Percentiles rank a stretch among this genome's conserved stretches.
phyloP scores from a whole-genome alignment of 2,797 vertebrate genomes.

The Momotus momota region DNA sequence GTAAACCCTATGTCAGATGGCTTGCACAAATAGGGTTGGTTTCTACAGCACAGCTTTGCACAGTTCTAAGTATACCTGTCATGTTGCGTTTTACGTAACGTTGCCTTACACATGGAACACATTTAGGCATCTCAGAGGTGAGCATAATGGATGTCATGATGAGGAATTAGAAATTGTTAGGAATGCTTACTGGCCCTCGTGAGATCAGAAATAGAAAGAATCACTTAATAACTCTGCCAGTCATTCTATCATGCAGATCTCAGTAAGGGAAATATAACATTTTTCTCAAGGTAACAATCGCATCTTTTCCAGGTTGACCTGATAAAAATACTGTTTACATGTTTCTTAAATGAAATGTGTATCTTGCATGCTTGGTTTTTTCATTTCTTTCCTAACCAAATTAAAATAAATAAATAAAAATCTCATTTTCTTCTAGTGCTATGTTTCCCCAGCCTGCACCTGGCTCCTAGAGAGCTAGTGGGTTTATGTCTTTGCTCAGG shows the following conservation, averaged over 20 bases:
- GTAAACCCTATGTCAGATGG: neutral
- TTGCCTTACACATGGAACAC: neutral
- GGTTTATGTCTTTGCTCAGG: neutral
- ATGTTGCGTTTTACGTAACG: constrained; percentile 58
- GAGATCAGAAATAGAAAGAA: constrained; percentile 51
- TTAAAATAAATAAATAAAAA: too few species aligned
- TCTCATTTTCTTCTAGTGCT: constrained; percentile 25
- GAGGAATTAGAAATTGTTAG: constrained; percentile 61
- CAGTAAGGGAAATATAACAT: constrained; percentile 21
- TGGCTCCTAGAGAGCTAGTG: neutral
- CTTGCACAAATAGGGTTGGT: neutral
- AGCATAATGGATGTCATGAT: constrained; percentile 49
- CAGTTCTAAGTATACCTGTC: constrained; percentile 57
- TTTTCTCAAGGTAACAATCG: constrained; percentile 65
- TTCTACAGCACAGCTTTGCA: neutral
- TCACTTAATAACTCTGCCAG: constrained; percentile 65
- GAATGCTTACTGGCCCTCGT: constrained; percentile 27
- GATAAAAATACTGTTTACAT: constrained; percentile 42
- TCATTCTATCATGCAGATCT: constrained; percentile 44
- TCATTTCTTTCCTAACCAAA: neutral
- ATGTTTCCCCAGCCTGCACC: neutral
- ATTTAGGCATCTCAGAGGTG: constrained; percentile 56
- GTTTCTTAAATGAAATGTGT: constrained; percentile 17
- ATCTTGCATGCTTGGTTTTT: neutral
- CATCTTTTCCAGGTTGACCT: constrained; percentile 20